Evolutionary conservation across 2,797 vertebrate species (phyloP), one percentile per base, ranked within the genome.

Genomic region (Microtus agrestis): DNA sequence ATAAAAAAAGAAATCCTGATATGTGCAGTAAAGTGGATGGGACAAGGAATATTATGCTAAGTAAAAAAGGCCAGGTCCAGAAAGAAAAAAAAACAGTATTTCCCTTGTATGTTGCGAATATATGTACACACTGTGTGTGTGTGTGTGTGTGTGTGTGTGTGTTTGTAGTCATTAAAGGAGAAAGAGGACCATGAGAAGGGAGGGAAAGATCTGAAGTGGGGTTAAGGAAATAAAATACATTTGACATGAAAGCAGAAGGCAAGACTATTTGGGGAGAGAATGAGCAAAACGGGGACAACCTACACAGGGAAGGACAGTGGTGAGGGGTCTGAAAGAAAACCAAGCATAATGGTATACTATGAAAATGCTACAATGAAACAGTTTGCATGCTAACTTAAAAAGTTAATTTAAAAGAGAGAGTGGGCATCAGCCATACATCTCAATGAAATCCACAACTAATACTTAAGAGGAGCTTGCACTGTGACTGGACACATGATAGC

Each of bases 371-470:
- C 9, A 23, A 31, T 31, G 37, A 63, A 43, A 61, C 56, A 31
- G 43, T 29, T 61, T 43, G 14, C 10, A 29, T 11, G 14, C 15
- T 63, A 43, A 43, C n/a, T 40, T 27, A 40, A 59, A 59, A 81
- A n/a, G n/a, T 56, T 56, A n/a, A 37, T 21, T 37, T 37, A 81
- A n/a, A 40, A 80, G 54, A 27, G n/a, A 82, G 43, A 82, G 46
- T 74, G 21, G 48, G 27, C 34, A 23, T 63, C 94, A 85, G 73
- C 7, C 67, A 91, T 51, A 84, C 1, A 27, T 76, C 79, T 84
- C 63, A 97, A 65, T 54, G 51, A 27, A 89, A 81, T 91, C 69
- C 82, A 91, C n/a, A 92, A 95, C 46, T 54, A 81, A 14, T 17
- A 86, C 21, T 54, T 85, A 95, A 90, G 34, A 6, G 48, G 7